phyloP scores from a whole-genome alignment of 2,797 vertebrate species.

The Paratrypauchen microcephalus region DNA sequence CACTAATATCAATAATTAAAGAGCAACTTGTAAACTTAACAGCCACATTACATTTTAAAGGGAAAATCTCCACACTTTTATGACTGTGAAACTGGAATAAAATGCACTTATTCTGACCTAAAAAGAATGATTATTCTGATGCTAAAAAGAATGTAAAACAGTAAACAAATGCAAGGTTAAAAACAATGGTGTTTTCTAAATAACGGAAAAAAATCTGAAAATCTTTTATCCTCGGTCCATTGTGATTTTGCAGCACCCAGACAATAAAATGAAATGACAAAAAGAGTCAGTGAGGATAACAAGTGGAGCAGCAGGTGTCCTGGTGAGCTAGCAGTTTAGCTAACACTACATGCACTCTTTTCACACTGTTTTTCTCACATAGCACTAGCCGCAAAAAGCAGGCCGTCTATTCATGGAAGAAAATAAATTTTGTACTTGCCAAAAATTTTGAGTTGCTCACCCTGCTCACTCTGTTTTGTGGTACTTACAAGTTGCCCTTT shows the following conservation, averaged over 20 bases:
- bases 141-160: too few relatives aligned
- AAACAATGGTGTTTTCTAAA: too few relatives aligned
- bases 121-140: too few relatives aligned
- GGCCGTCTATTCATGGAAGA: conserved; percentile 4
- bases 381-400: not conserved
- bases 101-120: not conserved
- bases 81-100: not conserved
- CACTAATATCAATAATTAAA: conserved; percentile 17
- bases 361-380: conserved; percentile 12
- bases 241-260: not conserved
- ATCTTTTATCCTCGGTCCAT: not conserved
- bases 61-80: not conserved
- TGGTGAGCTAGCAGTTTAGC: conserved; percentile 9
- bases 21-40: conserved; percentile 14
- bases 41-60: not conserved
- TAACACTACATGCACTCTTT: conserved; percentile 15
- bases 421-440: not conserved
- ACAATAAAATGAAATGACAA: not conserved
- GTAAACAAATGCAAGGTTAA: too few relatives aligned
- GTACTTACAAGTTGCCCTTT: conserved; percentile 14
- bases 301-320: conserved; percentile 10
- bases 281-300: not conserved
- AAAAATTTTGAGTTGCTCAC: not conserved
- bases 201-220: not conserved
- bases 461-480: not conserved